A percentile compares a stretch with the other conserved stretches of the same genome.
Evolutionary conservation across 2,888 invertebrate species (phyloP).

Genomic region (Agonopterix arenella): DNA sequence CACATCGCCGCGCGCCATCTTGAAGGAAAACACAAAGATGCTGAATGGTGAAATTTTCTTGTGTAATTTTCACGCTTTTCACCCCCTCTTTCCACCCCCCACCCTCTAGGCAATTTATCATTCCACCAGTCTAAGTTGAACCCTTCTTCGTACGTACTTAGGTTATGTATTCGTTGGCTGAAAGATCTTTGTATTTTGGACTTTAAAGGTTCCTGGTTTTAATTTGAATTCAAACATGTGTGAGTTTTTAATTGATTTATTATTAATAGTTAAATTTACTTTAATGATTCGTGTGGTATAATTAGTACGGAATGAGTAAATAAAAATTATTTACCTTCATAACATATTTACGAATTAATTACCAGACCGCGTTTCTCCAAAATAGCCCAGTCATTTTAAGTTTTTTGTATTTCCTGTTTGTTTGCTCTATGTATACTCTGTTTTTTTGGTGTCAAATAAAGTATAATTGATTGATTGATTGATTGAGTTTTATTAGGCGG

Average conservation of each 20-base stretch:
- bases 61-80: slow-evolving; percentile 74
- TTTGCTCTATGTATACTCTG: too few relatives aligned
- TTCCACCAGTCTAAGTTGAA: slow-evolving; percentile 25
- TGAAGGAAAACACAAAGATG: slow-evolving; percentile 75
- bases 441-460: too few relatives aligned
- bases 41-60: slow-evolving; percentile 74
- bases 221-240: slow-evolving; percentile 36
- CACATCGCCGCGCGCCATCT: slow-evolving; percentile 52
- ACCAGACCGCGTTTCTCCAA: too few relatives aligned
- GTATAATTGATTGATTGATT: too few relatives aligned
- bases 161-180: background rate
- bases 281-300: background rate
- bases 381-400: too few relatives aligned
- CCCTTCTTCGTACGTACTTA: slow-evolving; percentile 8
- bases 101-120: slow-evolving; percentile 33
- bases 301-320: too few relatives aligned
- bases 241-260: slow-evolving; percentile 51
- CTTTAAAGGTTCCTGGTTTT: slow-evolving; percentile 24
- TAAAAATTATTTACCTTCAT: too few relatives aligned
- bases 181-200: slow-evolving; percentile 9
- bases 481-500: too few relatives aligned
- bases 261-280: slow-evolving; percentile 22
- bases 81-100: slow-evolving; percentile 26
- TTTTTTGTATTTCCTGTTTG: too few relatives aligned
- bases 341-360: too few relatives aligned